These are phyloP conservation scores for Peromyscus leucopus DNA, from an alignment of 2,113 vertebrate genomes.

Conservation along the genomic window DNA sequence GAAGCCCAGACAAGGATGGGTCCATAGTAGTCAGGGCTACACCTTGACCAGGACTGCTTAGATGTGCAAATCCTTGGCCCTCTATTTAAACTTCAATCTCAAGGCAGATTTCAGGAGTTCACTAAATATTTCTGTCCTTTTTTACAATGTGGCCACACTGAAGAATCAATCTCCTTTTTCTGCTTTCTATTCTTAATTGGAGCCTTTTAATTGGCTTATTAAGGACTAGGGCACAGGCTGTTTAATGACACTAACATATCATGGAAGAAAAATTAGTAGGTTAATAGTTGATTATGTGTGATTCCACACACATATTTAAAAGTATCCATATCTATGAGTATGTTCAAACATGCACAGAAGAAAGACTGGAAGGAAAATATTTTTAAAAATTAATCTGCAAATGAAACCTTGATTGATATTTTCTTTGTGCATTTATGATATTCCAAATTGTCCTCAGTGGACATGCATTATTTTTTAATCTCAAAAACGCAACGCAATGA, in stretches of 20 bases:
- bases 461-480: constrained; percentile 40
- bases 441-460: not conserved
- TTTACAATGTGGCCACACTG: not conserved
- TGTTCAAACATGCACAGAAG: constrained; percentile 8
- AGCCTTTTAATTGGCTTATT: not conserved
- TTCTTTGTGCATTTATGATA: constrained; percentile 41
- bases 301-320: not conserved
- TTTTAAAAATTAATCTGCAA: constrained; percentile 11
- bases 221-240: not conserved
- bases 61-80: not conserved
- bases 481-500: constrained; percentile 3
- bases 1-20: not conserved
- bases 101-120: not conserved
- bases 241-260: not conserved
- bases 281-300: not conserved
- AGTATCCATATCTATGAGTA: not conserved
- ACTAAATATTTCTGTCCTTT: not conserved
- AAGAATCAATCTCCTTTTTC: not conserved
- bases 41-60: not conserved
- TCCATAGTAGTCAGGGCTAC: not conserved
- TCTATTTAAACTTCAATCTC: not conserved
- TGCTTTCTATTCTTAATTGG: not conserved
- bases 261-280: not conserved
- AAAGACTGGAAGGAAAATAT: constrained; percentile 54
- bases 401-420: not conserved